Evolutionary conservation across 2,113 vertebrate genomes (phyloP).

Genomic region (Chroicocephalus ridibundus): DNA sequence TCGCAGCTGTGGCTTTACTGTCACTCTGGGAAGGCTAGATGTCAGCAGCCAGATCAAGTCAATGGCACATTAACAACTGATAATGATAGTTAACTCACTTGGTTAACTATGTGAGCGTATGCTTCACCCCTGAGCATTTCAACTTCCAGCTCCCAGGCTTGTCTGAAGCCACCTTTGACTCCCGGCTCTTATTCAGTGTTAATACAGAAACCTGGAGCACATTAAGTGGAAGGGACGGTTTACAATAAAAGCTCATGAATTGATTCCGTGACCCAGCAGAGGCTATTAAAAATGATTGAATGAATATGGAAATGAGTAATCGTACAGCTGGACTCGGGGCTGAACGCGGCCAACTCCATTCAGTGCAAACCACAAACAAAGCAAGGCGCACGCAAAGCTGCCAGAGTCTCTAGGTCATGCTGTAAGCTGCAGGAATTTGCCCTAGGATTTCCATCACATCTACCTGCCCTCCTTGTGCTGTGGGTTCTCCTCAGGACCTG

Average conservation of each 20-base stretch:
- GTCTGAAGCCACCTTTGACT: neutral
- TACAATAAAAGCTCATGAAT: neutral
- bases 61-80: neutral
- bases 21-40: neutral
- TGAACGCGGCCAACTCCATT: neutral
- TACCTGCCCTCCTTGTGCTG: neutral
- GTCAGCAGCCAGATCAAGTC: neutral
- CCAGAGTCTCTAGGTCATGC: neutral
- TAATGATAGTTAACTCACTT: neutral
- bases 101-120: neutral
- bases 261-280: constrained; percentile 7
- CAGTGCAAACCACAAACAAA: neutral
- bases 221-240: neutral
- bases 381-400: neutral
- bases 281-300: constrained; percentile 6
- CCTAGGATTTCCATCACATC: neutral
- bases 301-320: constrained; percentile 39
- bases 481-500: neutral
- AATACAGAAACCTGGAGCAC: constrained; percentile 27
- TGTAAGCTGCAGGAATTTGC: neutral
- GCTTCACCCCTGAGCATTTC: neutral
- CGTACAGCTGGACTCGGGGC: neutral
- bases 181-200: neutral
- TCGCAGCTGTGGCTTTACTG: neutral
- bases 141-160: neutral